Percentiles rank a stretch among this genome's conserved stretches.
These are phyloP conservation scores for Burhinus oedicnemus DNA, from an alignment of 2,113 vertebrate genomes.

Conservation along the genomic window DNA sequence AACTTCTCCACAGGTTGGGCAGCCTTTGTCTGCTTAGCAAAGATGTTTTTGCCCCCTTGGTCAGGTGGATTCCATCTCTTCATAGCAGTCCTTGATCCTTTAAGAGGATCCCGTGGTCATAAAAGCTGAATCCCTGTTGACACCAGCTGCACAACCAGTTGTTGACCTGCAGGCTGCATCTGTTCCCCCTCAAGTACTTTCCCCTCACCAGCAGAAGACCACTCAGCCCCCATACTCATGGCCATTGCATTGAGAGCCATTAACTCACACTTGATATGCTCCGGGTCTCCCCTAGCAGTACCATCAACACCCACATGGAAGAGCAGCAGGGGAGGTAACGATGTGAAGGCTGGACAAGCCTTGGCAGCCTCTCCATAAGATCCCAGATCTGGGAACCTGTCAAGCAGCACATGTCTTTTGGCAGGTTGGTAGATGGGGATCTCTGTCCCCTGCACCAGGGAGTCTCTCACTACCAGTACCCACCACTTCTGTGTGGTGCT, in stretches of 20 bases:
- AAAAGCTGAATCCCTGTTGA: not conserved
- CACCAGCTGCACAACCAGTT: not conserved
- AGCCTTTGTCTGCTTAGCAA: not conserved
- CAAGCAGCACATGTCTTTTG: not conserved
- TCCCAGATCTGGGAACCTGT: not conserved
- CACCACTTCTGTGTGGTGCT: not conserved
- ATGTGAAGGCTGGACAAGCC: not conserved
- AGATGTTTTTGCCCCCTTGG: not conserved
- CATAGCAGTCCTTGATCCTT: not conserved
- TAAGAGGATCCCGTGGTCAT: not conserved
- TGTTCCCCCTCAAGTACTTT: not conserved
- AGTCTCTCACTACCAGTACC: not conserved
- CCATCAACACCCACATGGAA: fast-evolving
- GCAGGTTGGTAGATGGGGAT: not conserved
- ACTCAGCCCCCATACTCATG: not conserved
- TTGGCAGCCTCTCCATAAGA: not conserved
- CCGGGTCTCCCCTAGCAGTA: not conserved
- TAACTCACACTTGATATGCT: not conserved
- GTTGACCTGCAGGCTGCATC: not conserved
- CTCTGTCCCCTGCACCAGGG: not conserved
- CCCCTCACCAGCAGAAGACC: not conserved
- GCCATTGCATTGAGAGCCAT: not conserved
- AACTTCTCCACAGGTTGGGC: not conserved
- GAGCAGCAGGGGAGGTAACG: not conserved
- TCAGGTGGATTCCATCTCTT: not conserved